These are phyloP conservation scores for Erebia epiphron DNA, from an alignment of 2,888 invertebrate genomes.

Conservation along the genomic window DNA sequence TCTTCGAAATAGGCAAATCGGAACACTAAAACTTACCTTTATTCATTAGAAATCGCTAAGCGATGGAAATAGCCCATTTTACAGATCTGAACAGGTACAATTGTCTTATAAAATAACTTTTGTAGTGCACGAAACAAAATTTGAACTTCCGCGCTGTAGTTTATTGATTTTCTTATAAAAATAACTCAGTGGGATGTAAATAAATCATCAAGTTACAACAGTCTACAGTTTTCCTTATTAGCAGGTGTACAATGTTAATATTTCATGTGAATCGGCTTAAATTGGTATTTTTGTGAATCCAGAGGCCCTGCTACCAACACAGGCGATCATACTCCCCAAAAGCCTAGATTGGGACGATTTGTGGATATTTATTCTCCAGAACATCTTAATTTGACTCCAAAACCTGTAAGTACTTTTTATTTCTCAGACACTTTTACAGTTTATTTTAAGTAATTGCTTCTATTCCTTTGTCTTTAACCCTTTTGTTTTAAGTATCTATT, in stretches of 20 bases:
- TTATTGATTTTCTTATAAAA: slow-evolving; percentile 81
- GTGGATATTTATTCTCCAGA: slow-evolving; percentile 76
- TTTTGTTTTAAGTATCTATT: neutral
- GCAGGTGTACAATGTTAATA: slow-evolving; percentile 22
- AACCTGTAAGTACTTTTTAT: slow-evolving; percentile 60
- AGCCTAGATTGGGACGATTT: slow-evolving; percentile 70
- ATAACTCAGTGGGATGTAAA: slow-evolving; percentile 78
- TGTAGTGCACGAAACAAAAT: slow-evolving; percentile 41
- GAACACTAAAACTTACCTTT: neutral
- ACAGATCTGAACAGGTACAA: slow-evolving; percentile 57
- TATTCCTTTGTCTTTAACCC: neutral
- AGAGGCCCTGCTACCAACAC: slow-evolving; percentile 49
- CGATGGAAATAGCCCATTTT: slow-evolving; percentile 56
- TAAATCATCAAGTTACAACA: slow-evolving; percentile 72
- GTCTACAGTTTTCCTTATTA: slow-evolving; percentile 55
- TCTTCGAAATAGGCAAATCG: slow-evolving; percentile 10
- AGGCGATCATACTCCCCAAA: slow-evolving; percentile 62
- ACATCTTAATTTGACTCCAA: slow-evolving; percentile 76
- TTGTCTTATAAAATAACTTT: slow-evolving; percentile 36
- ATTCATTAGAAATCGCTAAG: neutral
- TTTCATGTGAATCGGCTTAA: slow-evolving; percentile 4
- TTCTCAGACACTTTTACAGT: neutral
- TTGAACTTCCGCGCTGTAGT: slow-evolving; percentile 78
- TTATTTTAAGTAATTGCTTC: neutral
- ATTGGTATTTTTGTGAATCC: slow-evolving; percentile 21